Conservation (phyloP, 2,797 vertebrate species). For the Molothrus ater region DNA sequence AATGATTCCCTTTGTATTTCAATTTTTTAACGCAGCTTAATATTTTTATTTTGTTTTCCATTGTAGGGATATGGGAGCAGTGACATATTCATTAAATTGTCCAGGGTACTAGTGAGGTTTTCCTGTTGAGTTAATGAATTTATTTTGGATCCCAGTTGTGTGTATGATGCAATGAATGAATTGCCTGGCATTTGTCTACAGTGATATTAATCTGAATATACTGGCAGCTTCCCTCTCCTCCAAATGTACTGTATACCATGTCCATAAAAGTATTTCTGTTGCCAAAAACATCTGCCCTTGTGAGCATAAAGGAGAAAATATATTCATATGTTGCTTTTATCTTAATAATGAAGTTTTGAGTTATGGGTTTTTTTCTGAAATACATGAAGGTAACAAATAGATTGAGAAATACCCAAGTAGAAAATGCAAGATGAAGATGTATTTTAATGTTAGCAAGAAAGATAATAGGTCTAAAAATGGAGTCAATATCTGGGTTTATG, state of each 20-base stretch:
- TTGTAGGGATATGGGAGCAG: background rate
- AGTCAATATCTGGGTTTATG: background rate
- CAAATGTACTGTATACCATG: background rate
- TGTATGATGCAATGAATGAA: background rate
- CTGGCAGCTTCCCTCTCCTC: background rate
- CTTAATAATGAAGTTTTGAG: background rate
- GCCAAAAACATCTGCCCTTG: background rate
- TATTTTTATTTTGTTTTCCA: background rate
- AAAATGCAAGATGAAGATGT: background rate
- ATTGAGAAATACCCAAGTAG: background rate
- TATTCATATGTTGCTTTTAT: background rate
- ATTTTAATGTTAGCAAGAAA: background rate
- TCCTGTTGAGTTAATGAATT: background rate
- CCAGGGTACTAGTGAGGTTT: background rate
- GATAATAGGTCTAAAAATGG: background rate
- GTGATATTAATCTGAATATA: background rate
- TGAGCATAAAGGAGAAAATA: background rate
- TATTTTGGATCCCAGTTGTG: background rate
- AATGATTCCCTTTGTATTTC: background rate
- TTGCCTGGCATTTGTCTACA: background rate
- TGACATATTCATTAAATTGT: background rate
- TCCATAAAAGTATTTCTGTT: background rate
- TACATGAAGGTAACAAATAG: background rate
- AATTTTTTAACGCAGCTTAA: background rate
- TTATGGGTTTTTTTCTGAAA: background rate